A percentile compares a stretch with the other conserved stretches of the same genome.
These are phyloP conservation scores for Choreutis nemorana DNA, from an alignment of 2,888 invertebrate species.

Conservation along the genomic window DNA sequence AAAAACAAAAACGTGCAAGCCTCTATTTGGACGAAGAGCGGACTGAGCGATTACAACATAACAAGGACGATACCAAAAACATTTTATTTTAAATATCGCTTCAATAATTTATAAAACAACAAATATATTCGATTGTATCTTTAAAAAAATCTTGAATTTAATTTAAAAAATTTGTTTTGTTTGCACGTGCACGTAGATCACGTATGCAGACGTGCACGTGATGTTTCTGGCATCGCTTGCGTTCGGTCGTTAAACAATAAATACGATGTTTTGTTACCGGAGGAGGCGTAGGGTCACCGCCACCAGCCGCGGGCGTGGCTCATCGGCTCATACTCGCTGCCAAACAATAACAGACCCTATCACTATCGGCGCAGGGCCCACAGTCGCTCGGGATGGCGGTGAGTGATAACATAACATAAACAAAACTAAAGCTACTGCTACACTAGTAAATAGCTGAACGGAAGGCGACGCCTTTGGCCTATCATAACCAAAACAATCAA, in stretches of 20 bases:
- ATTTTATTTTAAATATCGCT: too few species aligned
- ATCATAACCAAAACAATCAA: too few species aligned
- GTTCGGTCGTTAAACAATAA: too few species aligned
- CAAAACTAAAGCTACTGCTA: neutral
- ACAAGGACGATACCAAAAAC: slow-evolving; percentile 4
- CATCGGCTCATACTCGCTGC: slow-evolving; percentile 54
- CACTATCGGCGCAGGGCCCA: neutral
- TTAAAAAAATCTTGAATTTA: too few species aligned
- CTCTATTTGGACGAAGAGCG: slow-evolving; percentile 30
- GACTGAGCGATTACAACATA: slow-evolving; percentile 15
- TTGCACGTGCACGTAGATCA: too few species aligned
- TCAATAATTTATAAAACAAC: too few species aligned
- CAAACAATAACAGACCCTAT: slow-evolving; percentile 23
- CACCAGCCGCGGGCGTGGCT: slow-evolving; percentile 34
- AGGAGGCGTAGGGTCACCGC: slow-evolving; percentile 41
- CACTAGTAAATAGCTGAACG: neutral
- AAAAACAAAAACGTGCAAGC: slow-evolving; percentile 25
- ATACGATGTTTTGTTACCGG: slow-evolving; percentile 43
- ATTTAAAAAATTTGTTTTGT: too few species aligned
- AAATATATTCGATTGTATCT: too few species aligned
- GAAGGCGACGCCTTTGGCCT: too few species aligned
- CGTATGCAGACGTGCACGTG: too few species aligned
- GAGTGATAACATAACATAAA: slow-evolving; percentile 16
- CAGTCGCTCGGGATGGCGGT: slow-evolving; percentile 19
- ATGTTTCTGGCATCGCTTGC: too few species aligned